Conservation (phyloP, 1,140 invertebrate genomes). For the Heterodera carotae region DNA sequence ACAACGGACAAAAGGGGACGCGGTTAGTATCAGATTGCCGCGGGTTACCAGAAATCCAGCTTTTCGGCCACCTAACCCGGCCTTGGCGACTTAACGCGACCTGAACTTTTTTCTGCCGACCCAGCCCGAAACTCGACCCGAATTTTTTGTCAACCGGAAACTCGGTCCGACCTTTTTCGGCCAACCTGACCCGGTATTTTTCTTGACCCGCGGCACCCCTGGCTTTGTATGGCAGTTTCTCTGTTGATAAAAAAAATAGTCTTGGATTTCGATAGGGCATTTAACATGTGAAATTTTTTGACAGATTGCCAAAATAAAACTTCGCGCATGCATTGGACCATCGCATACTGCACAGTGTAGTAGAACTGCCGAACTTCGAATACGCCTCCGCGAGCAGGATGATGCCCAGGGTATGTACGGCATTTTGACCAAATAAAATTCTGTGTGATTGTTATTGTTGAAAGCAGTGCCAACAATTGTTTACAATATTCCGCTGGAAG, state of each 20-base stretch:
- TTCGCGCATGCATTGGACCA: constrained; percentile 15
- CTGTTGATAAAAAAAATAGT: too few species aligned
- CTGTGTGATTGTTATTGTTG: background rate
- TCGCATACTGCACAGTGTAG: constrained; percentile 22
- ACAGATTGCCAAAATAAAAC: background rate
- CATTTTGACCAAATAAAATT: background rate
- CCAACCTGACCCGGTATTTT: too few species aligned
- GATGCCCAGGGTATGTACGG: constrained; percentile 1
- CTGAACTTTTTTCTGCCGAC: too few species aligned
- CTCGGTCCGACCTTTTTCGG: too few species aligned
- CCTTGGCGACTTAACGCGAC: too few species aligned
- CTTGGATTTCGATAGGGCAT: too few species aligned
- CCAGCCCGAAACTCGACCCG: background rate
- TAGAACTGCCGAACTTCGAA: constrained; percentile 11
- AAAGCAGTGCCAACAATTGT: constrained; percentile 27
- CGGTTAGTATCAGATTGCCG: too few species aligned
- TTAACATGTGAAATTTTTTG: too few species aligned
- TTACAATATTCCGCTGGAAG: constrained; percentile 22
- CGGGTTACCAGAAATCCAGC: too few species aligned
- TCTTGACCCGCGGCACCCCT: too few species aligned
- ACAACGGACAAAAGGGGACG: background rate
- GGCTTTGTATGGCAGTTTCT: too few species aligned
- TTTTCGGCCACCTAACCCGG: too few species aligned
- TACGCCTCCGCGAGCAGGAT: background rate
- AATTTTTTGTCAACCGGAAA: background rate